Percentiles rank a stretch among this genome's conserved stretches.
These are phyloP conservation scores for Pseudoatta argentina DNA, from an alignment of 1,140 invertebrate species.

Conservation along the genomic window DNA sequence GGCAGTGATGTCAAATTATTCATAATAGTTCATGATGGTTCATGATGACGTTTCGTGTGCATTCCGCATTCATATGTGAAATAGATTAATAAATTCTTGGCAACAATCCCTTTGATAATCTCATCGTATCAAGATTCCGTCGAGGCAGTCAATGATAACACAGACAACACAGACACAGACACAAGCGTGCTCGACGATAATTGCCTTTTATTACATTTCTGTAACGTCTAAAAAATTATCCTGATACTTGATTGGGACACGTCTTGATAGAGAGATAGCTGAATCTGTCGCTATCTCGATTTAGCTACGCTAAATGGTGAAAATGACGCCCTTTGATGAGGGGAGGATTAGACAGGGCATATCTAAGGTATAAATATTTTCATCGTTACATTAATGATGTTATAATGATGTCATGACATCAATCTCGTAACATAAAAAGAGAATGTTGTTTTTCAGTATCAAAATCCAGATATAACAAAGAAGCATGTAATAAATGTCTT, in stretches of 20 bases:
- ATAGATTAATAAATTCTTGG: not conserved
- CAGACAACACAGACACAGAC: not conserved
- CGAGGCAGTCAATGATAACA: not conserved
- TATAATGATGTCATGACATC: not conserved
- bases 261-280: not conserved
- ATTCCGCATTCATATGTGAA: not conserved
- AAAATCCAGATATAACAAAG: slow-evolving; percentile 91
- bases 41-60: not conserved
- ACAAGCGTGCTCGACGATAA: not conserved
- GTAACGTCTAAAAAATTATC: not conserved
- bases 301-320: slow-evolving; percentile 77
- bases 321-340: slow-evolving; percentile 84
- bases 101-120: not conserved
- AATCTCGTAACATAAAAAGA: not conserved
- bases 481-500: slow-evolving; percentile 91
- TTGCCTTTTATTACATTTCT: not conserved
- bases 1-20: not conserved
- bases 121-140: not conserved
- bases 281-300: not conserved
- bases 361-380: slow-evolving; percentile 82
- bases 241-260: not conserved
- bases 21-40: not conserved
- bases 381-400: not conserved
- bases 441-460: slow-evolving; percentile 86
- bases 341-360: slow-evolving; percentile 87